A percentile compares a stretch with the other conserved stretches of the same genome.
Conservation (phyloP, 1,140 invertebrate species). For the Atta texana region DNA sequence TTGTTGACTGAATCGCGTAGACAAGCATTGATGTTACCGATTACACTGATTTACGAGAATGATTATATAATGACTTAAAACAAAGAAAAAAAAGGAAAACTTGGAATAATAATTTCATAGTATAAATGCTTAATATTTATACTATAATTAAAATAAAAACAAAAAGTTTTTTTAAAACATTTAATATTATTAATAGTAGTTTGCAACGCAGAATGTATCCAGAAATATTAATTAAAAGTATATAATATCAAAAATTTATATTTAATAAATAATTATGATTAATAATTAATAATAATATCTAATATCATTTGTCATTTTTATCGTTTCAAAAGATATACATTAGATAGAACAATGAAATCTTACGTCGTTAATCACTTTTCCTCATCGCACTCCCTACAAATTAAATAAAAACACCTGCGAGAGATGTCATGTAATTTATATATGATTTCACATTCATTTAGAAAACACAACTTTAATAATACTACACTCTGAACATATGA, state of each 20-base stretch:
- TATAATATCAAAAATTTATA: background rate
- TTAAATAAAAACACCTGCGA: slow-evolving; percentile 25
- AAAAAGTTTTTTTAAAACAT: slow-evolving; percentile 8
- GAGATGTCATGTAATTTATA: background rate
- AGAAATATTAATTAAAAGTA: background rate
- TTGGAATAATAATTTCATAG: background rate
- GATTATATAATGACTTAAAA: slow-evolving; percentile 38
- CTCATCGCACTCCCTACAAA: background rate
- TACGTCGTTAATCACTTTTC: background rate
- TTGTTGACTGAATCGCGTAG: background rate
- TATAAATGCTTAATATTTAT: background rate
- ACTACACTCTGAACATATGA: background rate
- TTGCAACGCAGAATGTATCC: background rate
- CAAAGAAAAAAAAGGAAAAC: background rate
- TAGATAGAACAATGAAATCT: background rate
- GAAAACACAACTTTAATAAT: background rate
- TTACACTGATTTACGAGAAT: slow-evolving; percentile 53
- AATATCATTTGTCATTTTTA: background rate
- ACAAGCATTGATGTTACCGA: slow-evolving; percentile 65
- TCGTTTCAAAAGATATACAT: background rate
- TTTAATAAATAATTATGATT: slow-evolving; percentile 8
- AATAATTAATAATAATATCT: background rate
- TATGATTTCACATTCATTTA: slow-evolving; percentile 8
- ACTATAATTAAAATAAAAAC: background rate
- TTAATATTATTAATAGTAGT: slow-evolving; percentile 6